A percentile compares a stretch with the other conserved stretches of the same genome.
Evolutionary conservation across 2,888 invertebrate species (phyloP).

Genomic region (Mylabris sibirica): DNA sequence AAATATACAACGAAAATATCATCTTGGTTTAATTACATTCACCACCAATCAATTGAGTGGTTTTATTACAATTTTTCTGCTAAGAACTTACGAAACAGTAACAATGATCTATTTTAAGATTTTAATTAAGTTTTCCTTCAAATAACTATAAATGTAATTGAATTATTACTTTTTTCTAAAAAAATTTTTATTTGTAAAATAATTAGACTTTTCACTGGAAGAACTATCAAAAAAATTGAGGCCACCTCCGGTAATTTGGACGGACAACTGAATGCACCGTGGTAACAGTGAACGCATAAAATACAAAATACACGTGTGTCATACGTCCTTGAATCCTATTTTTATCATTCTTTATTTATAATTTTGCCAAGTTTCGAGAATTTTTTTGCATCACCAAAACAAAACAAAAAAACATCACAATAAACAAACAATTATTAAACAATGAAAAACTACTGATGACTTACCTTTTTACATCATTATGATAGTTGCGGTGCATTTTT

Average conservation of each 20-base stretch:
- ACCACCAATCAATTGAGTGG: too few species aligned
- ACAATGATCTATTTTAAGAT: too few species aligned
- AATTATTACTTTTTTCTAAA: too few species aligned
- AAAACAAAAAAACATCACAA: neutral
- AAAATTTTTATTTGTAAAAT: too few species aligned
- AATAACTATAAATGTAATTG: too few species aligned
- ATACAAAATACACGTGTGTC: slow-evolving; percentile 21
- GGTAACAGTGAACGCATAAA: slow-evolving; percentile 12
- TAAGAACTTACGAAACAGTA: too few species aligned
- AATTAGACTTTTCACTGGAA: too few species aligned
- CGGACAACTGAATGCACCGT: slow-evolving; percentile 10
- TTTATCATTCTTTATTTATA: slow-evolving; percentile 22
- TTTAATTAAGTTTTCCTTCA: too few species aligned
- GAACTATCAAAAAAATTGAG: too few species aligned
- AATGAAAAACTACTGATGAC: neutral
- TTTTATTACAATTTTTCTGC: too few species aligned
- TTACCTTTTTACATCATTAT: neutral
- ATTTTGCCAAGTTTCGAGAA: slow-evolving; percentile 24
- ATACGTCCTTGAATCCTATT: slow-evolving; percentile 31
- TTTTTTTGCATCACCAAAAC: slow-evolving; percentile 11
- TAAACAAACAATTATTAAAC: neutral
- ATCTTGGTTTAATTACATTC: too few species aligned
- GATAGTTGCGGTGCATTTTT: neutral
- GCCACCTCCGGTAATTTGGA: neutral
- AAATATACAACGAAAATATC: too few species aligned